Base-by-base conservation (phyloP, 2,888 invertebrate species). In the Rotaria macrura region DNA sequence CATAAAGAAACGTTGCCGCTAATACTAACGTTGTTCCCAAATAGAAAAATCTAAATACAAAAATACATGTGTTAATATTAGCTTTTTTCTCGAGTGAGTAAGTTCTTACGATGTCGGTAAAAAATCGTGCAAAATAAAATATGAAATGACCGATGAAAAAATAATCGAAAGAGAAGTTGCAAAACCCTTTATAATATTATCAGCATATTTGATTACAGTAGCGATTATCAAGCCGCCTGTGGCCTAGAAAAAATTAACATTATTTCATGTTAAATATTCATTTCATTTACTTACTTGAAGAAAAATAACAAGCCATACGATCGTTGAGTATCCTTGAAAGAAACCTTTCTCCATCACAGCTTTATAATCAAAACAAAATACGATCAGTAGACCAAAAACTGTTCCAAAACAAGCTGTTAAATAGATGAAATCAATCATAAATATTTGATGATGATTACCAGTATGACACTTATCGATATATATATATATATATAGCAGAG, bases 111-210 rank as follows among this genome's bases (percentile, higher is more conserved):
- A 87, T 2, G 90, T 89, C n/a, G 91, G 91, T 12, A 88, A 88
- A 85, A 92, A 90, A 88, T 92, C 92, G n/a, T 89, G 89, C 38
- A 92, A 88, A 84, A 92, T 87, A 85, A 89, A 89, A 89, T 91
- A 92, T 0, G 92, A 92, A 83, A 91, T 89, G 84, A 92, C 87
- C 40, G 91, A 90, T 5, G 92, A 92, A 34, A 92, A 88, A 55
- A 93, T 89, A 85, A 92, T 92, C 23, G 92, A 92, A 55, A 92
- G 88, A 5, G 92, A 91, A 25, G 92, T 92, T n/a, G 92, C 92
- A 88, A 92, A 92, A 23, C 92, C 92, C 88, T 92, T 92, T 83
- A 92, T 88, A 87, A 92, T 92, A 88, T 93, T 93, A 88, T 92
- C 92, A 9, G 92, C 92, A 88, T 92, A 92, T 88, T 92, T 93